Percentiles rank a stretch among this genome's conserved stretches.
Evolutionary conservation across 2,797 vertebrate genomes (phyloP).

Genomic region (Ctenochaetus hawaiiensis): DNA sequence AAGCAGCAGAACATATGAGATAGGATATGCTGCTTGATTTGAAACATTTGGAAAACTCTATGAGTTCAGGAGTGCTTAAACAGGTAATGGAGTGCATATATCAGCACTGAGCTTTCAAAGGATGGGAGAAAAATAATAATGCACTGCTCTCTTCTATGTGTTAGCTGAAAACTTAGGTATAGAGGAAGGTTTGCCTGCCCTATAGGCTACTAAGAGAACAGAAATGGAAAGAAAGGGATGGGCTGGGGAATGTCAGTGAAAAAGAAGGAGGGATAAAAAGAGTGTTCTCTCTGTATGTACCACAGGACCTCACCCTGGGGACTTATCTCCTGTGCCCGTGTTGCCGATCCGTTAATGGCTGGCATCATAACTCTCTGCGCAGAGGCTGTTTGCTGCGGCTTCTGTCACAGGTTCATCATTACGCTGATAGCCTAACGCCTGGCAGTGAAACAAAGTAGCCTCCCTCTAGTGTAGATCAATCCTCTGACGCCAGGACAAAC

Average conservation of each 20-base stretch:
- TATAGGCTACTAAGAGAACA: slow-evolving; percentile 28
- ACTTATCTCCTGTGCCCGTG: slow-evolving; percentile 75
- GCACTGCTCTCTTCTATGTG: slow-evolving; percentile 3
- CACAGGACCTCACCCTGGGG: slow-evolving; percentile 63
- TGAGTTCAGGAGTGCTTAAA: slow-evolving; percentile 2
- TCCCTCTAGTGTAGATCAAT: slow-evolving; percentile 75
- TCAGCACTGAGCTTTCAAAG: slow-evolving; percentile 21
- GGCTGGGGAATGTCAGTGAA: slow-evolving; percentile 47
- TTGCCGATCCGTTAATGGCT: slow-evolving; percentile 77
- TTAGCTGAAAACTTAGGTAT: slow-evolving; percentile 4
- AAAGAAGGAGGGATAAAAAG: slow-evolving; percentile 50
- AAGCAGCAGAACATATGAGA: not conserved
- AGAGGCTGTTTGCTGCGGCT: slow-evolving; percentile 68
- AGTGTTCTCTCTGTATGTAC: slow-evolving; percentile 59
- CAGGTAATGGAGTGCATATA: slow-evolving; percentile 11
- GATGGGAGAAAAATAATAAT: slow-evolving; percentile 21
- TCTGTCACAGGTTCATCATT: slow-evolving; percentile 84
- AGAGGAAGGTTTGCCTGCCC: slow-evolving; percentile 13
- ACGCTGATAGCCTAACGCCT: slow-evolving; percentile 83
- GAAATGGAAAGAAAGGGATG: slow-evolving; percentile 34
- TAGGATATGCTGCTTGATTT: slow-evolving; percentile 10
- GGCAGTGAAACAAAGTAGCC: slow-evolving; percentile 77
- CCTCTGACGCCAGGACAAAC: slow-evolving; percentile 56
- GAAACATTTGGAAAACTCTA: slow-evolving; percentile 19
- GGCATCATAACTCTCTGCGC: slow-evolving; percentile 77